Evolutionary conservation across 2,113 vertebrate species (phyloP).

Genomic region (Bettongia penicillata): DNA sequence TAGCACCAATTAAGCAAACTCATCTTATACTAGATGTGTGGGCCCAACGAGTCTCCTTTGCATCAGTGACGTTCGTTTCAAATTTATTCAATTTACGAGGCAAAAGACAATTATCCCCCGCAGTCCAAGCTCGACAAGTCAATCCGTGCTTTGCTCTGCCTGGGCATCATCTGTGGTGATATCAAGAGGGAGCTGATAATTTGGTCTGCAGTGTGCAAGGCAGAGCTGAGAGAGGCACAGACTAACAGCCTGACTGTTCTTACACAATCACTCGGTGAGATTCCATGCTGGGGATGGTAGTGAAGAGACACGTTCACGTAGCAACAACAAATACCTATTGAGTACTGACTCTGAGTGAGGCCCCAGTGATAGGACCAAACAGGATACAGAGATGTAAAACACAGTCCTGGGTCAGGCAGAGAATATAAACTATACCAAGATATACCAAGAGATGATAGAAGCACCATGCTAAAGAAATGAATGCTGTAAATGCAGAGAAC

Average conservation of each 20-base stretch:
- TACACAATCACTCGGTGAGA: not conserved
- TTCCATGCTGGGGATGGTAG: not conserved
- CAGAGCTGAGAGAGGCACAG: not conserved
- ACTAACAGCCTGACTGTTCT: not conserved
- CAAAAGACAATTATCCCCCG: constrained; percentile 31
- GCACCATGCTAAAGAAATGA: not conserved
- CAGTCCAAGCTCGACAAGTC: not conserved
- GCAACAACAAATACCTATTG: not conserved
- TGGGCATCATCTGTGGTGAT: not conserved
- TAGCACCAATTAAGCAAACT: not conserved
- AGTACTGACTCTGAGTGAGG: not conserved
- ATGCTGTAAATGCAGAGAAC: not conserved
- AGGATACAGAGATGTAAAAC: not conserved
- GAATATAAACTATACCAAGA: not conserved
- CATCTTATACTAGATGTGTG: not conserved
- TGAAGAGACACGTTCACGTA: not conserved
- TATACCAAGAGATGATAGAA: not conserved
- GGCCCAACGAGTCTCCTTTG: not conserved
- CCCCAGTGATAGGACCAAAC: not conserved
- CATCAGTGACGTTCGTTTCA: constrained; percentile 3
- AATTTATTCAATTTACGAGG: not conserved
- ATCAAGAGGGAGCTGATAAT: not conserved
- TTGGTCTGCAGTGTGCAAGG: constrained; percentile 17
- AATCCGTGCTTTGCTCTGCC: constrained; percentile 5
- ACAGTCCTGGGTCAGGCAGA: not conserved